Conservation (phyloP, 2,113 vertebrate genomes). For the Tylochromis polylepis region DNA sequence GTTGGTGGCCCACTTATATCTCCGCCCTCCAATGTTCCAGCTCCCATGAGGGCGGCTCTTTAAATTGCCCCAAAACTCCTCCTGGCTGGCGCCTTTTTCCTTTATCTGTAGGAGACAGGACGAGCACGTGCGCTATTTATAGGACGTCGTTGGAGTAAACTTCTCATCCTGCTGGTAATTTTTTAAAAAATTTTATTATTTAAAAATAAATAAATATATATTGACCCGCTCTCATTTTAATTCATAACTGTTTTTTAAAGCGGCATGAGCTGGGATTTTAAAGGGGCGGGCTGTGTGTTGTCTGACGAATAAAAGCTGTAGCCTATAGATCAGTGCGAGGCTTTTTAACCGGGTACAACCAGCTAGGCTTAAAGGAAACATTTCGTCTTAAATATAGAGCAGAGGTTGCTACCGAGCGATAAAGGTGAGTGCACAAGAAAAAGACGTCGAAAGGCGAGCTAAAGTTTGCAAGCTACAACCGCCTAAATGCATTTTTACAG, state of each 20-base stretch:
- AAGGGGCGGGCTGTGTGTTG: conserved; percentile 69
- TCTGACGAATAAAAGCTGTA: conserved; percentile 65
- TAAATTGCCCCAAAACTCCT: conserved; percentile 73
- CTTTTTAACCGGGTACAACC: conserved; percentile 56
- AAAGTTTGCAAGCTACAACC: conserved; percentile 2
- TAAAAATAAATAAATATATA: not conserved
- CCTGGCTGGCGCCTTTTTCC: conserved; percentile 64
- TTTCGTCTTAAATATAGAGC: conserved; percentile 30
- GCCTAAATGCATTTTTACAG: not conserved
- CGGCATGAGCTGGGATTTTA: conserved; percentile 55
- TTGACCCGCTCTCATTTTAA: not conserved
- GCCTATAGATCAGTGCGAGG: conserved; percentile 56
- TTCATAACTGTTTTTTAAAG: not conserved
- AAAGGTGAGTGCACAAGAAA: conserved; percentile 39
- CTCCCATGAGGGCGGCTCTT: conserved; percentile 71
- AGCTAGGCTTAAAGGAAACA: conserved; percentile 48
- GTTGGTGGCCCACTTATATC: conserved; percentile 72
- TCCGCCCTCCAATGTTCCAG: conserved; percentile 64
- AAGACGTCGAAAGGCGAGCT: not conserved
- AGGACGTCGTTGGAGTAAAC: conserved; percentile 47
- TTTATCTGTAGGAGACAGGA: conserved; percentile 60
- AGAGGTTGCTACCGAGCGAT: conserved; percentile 3
- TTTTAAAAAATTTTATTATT: not conserved
- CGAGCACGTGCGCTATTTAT: conserved; percentile 49
- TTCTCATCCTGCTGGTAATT: conserved; percentile 50